Evolutionary conservation across 2,113 vertebrate species (phyloP), one percentile per base, ranked within the genome.

Genomic region (Chionodraco myersi): DNA sequence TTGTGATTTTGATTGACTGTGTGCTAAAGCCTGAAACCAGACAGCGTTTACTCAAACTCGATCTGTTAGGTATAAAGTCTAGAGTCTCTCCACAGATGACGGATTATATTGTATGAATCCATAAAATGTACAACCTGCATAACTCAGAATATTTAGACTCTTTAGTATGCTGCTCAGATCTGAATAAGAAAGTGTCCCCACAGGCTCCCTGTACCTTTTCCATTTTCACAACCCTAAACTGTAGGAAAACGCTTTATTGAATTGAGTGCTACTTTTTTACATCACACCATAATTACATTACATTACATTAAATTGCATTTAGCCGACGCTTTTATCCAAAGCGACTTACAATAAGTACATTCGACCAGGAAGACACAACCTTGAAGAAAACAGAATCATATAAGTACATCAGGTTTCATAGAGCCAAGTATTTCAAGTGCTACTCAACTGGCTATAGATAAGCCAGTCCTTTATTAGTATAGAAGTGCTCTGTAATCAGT

Each of bases 41-140:
- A 62, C 73, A 72, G 69, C 83, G 72, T 26, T 45, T 80, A 45
- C 65, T 77, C 7, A 74, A 83, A 80, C 61, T 26, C 41, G 5
- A 18, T 16, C 52, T 7, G 23, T 10, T 49, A 30, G 58, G 34
- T 60, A 51, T 47, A 53, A 60, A 73, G 36, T 74, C 49, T 81
- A n/a, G 60, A 57, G 48, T 14, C 23, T 68, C 73, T 77, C 59
- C 53, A 41, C 72, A 58, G 51, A 75, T 49, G 57, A 76, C 66
- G 77, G 68, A 65, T 62, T 83, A 52, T 59, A 26, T 65, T 57
- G 30, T 60, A 18, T 67, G 44, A 61, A 67, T 66, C 66, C 48
- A 47, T 79, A 53, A 68, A 64, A 81, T 77, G 45, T 68, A 77
- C 69, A 73, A 58, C 61, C 72, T 52, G 30, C 60, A 58, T 71